phyloP scores from a whole-genome alignment of 30 jellyfish, hydroid and myxozoan species.

The Rhopilema esculentum region DNA sequence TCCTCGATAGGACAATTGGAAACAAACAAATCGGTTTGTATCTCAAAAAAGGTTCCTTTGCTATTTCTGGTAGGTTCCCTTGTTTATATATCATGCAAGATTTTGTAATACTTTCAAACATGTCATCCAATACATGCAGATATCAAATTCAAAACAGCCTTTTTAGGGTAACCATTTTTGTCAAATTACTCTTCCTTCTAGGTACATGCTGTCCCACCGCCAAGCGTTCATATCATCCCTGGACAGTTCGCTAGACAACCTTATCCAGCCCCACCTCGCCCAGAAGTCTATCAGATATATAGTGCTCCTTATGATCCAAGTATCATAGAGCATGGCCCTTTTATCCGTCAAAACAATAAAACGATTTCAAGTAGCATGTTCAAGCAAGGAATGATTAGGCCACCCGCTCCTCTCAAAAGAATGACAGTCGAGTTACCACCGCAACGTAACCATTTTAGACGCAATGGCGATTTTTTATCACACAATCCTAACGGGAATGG shows the following conservation, averaged over 20 bases:
- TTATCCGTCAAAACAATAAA: constrained; percentile 27
- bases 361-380: constrained; percentile 30
- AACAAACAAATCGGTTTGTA: no score
- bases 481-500: constrained; percentile 29
- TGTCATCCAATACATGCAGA: neutral
- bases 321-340: constrained; percentile 73
- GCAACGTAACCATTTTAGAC: constrained; percentile 25
- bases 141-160: no score
- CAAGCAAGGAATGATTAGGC: constrained; percentile 54
- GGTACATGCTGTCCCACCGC: constrained; percentile 65
- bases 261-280: constrained; percentile 48
- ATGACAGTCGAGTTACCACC: constrained; percentile 42
- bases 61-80: no score
- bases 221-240: constrained; percentile 54
- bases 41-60: no score
- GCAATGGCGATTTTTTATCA: constrained; percentile 41
- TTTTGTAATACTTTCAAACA: neutral
- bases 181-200: neutral
- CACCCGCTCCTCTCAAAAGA: constrained; percentile 52
- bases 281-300: constrained; percentile 67
- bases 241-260: constrained; percentile 53
- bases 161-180: no score
- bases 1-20: no score
- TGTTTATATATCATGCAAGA: neutral
- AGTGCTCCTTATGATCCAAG: constrained; percentile 72